Evolutionary conservation across 2,797 vertebrate genomes (phyloP).

Genomic region (Masticophis lateralis): DNA sequence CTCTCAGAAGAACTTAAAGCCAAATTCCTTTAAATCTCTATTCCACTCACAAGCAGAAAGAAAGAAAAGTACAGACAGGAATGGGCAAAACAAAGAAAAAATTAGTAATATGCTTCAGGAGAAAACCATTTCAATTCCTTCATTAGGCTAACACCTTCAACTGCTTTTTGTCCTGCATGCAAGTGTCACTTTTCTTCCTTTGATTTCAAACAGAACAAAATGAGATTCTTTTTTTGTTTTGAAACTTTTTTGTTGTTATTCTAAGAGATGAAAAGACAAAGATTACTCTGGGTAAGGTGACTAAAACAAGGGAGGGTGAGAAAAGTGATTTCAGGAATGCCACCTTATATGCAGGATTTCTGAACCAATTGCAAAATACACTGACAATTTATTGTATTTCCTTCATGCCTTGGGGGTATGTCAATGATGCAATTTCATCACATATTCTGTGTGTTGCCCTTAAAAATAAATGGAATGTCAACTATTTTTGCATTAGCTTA

Average conservation of each 20-base stretch:
- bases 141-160: neutral
- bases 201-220: neutral
- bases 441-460: neutral
- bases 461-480: neutral
- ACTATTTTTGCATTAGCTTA: neutral
- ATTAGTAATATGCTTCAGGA: neutral
- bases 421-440: neutral
- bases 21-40: neutral
- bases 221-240: rapidly evolving
- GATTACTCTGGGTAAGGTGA: neutral
- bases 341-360: neutral
- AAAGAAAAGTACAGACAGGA: neutral
- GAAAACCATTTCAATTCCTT: neutral
- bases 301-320: neutral
- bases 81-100: no score
- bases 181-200: neutral
- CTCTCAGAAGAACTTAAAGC: neutral
- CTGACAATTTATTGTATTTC: constrained; percentile 25
- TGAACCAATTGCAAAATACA: constrained; percentile 19
- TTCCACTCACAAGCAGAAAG: neutral
- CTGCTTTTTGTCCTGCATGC: neutral
- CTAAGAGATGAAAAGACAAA: neutral
- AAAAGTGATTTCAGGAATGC: neutral
- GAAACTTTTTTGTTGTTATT: neutral
- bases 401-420: neutral